Evolutionary conservation across 1,140 invertebrate species (phyloP).

Genomic region (Hesperophylax magnus): DNA sequence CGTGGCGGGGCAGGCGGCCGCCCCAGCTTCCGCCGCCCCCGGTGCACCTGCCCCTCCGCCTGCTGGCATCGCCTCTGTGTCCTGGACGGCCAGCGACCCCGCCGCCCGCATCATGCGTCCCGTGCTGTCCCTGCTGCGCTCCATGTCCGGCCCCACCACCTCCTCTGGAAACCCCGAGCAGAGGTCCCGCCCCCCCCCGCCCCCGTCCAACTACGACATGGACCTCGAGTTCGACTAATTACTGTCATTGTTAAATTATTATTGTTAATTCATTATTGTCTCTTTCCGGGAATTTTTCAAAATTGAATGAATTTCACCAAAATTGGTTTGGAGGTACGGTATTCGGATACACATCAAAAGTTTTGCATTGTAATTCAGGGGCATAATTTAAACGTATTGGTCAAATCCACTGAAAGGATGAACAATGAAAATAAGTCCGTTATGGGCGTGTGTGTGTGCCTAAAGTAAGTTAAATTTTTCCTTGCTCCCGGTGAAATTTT

Average conservation of each 20-base stretch:
- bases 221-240: constrained; percentile 50
- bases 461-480: no score
- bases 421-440: no score
- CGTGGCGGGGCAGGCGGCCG: not conserved
- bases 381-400: not conserved
- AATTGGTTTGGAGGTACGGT: not conserved
- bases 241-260: not conserved
- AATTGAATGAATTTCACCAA: not conserved
- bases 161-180: constrained; percentile 18
- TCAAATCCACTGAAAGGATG: not conserved
- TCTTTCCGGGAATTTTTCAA: not conserved
- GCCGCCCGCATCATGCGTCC: constrained; percentile 8
- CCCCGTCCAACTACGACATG: constrained; percentile 52
- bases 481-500: no score
- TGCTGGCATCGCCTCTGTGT: not conserved
- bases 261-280: not conserved
- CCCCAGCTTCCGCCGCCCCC: not conserved
- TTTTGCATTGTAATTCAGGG: not conserved
- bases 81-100: not conserved
- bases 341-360: not conserved
- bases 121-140: constrained; percentile 35
- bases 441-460: no score
- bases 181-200: constrained; percentile 37
- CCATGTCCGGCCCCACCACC: constrained; percentile 17
- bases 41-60: not conserved